Evolutionary conservation across 53 echinoderm and acorn worm genomes (phyloP), one percentile per base, ranked within the genome.

Genomic region (Crossaster papposus): DNA sequence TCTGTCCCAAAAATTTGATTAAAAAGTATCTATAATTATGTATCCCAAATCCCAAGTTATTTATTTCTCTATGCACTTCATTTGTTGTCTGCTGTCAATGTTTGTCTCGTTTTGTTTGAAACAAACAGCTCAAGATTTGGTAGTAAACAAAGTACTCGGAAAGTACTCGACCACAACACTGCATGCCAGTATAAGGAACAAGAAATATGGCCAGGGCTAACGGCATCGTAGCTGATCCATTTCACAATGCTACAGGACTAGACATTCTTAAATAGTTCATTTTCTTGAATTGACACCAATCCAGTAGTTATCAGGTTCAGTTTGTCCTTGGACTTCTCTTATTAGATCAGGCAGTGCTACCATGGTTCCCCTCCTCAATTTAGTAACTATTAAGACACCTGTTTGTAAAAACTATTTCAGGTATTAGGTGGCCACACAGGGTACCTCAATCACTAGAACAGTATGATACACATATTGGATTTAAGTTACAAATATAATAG

Each of bases 401-500:
- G 28, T 26, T 26, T n/a, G 28, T 68, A 68, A 20, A 6, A 68
- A 20, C 12, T 4, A 26, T 68, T 68, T 68, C 24, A 68, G 68
- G 28, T 28, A 68, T 68, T 23, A n/a, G n/a, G n/a, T n/a, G 68
- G 28, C 74, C 32, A 73, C 12, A 34, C 35, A 73, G 74, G 18
- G 14, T 35, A 73, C 68, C 9, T 11, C 20, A 73, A 34, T 73
- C 74, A 32, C 35, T 36, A 33, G 33, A 73, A 73, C 74, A 73
- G 74, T 73, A 73, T 73, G 74, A 73, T 35, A 20, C 35, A 20
- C 35, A 35, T 73, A n/a, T 73, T 35, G 34, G 33, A 50, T 51
- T 34, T 51, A 50, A 44, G 78, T 78, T 78, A 78, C 9, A 74
- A 36, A 74, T 74, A 36, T 17, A 35, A 78, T 78, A 78, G 51